phyloP scores from a whole-genome alignment of 2,888 invertebrate genomes.

The Microctonus aethiopoides region DNA sequence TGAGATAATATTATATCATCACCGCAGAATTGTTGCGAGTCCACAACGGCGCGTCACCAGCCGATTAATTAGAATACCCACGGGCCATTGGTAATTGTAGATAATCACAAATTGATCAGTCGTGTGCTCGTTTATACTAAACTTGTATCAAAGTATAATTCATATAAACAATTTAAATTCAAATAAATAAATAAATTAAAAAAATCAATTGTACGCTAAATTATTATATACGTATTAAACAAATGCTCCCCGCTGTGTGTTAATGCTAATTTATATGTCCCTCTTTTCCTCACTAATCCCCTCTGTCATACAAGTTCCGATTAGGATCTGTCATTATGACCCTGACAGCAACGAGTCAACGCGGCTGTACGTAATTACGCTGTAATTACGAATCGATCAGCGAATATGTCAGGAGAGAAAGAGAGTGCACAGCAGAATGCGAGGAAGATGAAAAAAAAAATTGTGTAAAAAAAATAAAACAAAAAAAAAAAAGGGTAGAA shows the following conservation, averaged over 20 bases:
- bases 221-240: background rate
- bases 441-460: constrained; percentile 2
- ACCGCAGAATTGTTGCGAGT: background rate
- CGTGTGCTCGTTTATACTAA: background rate
- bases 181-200: background rate
- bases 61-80: constrained; percentile 30
- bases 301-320: background rate
- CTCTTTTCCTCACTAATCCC: background rate
- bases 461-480: background rate
- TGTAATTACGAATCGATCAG: constrained; percentile 33
- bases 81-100: constrained; percentile 18
- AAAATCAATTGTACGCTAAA: constrained; percentile 7
- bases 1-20: constrained; percentile 30
- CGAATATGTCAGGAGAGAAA: constrained; percentile 17
- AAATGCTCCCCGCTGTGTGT: too few relatives aligned
- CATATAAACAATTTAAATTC: background rate
- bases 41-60: constrained; percentile 23
- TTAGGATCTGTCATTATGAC: constrained; percentile 24
- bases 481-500: constrained; percentile 1
- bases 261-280: background rate
- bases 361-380: constrained; percentile 24
- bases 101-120: constrained; percentile 26
- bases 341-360: constrained; percentile 16
- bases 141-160: too few relatives aligned
- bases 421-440: background rate